Evolutionary conservation across 2,888 invertebrate species (phyloP).

Genomic region (Priocnemis perturbator): DNA sequence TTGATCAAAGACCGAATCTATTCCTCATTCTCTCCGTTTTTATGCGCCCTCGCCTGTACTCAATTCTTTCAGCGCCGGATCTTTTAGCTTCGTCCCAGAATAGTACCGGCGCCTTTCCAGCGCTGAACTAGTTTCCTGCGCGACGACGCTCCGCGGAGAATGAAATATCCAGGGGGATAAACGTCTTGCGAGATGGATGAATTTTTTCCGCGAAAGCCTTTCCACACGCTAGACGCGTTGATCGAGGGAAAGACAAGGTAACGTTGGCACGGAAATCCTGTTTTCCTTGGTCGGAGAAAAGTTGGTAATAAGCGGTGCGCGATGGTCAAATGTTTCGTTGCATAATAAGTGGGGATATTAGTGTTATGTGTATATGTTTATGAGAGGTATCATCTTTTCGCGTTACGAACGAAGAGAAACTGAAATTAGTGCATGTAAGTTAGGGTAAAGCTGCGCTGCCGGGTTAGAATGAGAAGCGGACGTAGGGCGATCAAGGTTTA

Average conservation of each 20-base stretch:
- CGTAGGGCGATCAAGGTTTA: neutral
- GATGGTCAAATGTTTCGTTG: no score
- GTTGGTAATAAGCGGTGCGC: no score
- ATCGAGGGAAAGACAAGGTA: no score
- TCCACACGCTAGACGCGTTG: no score
- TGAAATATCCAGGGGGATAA: neutral
- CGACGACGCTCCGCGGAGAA: neutral
- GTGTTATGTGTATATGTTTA: no score
- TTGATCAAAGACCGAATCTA: slow-evolving; percentile 18
- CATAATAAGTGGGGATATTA: no score
- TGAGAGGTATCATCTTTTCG: no score
- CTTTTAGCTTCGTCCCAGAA: neutral
- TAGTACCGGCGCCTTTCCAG: neutral
- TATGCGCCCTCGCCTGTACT: slow-evolving; percentile 23
- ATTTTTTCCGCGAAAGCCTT: neutral
- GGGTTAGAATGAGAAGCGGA: no score
- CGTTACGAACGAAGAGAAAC: no score
- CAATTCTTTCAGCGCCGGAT: slow-evolving; percentile 24
- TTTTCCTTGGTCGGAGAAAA: neutral
- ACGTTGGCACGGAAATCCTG: no score
- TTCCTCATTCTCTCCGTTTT: slow-evolving; percentile 35
- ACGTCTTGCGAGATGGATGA: neutral
- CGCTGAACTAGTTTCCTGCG: neutral
- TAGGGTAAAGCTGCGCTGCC: no score
- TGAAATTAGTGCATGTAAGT: no score